Percentiles rank a stretch among this genome's conserved stretches.
These are phyloP conservation scores for Habropoda laboriosa DNA, from an alignment of 1,140 invertebrate genomes.

Conservation along the genomic window DNA sequence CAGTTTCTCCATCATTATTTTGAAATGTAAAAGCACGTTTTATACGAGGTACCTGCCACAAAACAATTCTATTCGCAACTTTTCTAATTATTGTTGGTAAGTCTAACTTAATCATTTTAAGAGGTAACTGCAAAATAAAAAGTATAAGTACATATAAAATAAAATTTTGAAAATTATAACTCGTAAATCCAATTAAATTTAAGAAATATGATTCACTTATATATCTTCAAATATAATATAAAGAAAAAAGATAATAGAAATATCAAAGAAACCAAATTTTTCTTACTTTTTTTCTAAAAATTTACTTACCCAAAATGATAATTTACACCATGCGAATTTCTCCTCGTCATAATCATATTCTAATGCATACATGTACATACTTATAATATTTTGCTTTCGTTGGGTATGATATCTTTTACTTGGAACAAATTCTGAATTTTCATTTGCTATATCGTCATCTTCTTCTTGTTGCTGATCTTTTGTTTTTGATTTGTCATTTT, in stretches of 20 bases:
- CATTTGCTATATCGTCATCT: slow-evolving; percentile 78
- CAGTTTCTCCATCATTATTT: slow-evolving; percentile 83
- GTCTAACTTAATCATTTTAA: slow-evolving; percentile 87
- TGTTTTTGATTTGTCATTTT: slow-evolving; percentile 44
- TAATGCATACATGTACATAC: slow-evolving; percentile 80
- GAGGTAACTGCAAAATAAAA: slow-evolving; percentile 83
- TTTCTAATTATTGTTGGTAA: slow-evolving; percentile 89
- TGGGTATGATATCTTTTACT: slow-evolving; percentile 72
- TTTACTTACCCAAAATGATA: slow-evolving; percentile 85
- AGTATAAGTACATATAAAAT: neutral
- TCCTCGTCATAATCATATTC: slow-evolving; percentile 90
- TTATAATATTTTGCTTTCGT: slow-evolving; percentile 74
- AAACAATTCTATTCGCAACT: slow-evolving; percentile 87
- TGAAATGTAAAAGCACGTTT: slow-evolving; percentile 90
- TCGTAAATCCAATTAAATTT: slow-evolving; percentile 2
- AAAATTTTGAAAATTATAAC: neutral
- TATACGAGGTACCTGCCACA: slow-evolving; percentile 91
- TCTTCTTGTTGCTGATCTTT: slow-evolving; percentile 78
- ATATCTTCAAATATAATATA: too few relatives aligned
- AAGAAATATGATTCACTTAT: neutral
- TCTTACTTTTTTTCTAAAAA: too few relatives aligned
- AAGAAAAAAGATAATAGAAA: too few relatives aligned
- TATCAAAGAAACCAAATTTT: too few relatives aligned
- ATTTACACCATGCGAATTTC: slow-evolving; percentile 88
- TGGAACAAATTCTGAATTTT: neutral